Conservation (phyloP, 53 echinoderm and acorn worm species). For the Pentamera pediparva region DNA sequence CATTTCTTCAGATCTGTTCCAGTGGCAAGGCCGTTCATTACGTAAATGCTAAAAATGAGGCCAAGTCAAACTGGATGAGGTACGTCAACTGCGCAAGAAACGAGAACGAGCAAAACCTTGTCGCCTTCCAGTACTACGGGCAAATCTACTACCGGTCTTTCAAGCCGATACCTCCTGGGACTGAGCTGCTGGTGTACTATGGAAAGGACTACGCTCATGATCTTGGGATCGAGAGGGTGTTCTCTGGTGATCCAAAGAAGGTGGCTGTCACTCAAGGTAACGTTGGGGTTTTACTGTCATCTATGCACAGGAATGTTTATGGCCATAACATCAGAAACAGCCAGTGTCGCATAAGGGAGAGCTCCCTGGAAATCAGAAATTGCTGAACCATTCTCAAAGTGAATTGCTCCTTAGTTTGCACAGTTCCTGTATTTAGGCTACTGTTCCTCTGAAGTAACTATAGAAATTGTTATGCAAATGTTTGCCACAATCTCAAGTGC, state of each 20-base stretch:
- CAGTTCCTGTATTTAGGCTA: too few species aligned
- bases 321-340: too few species aligned
- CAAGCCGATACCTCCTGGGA: slow-evolving; percentile 63
- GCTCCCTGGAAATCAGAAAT: too few species aligned
- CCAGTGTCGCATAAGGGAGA: too few species aligned
- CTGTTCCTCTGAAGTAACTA: too few species aligned
- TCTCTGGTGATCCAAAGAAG: slow-evolving; percentile 5
- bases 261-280: too few species aligned
- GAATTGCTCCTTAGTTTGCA: too few species aligned
- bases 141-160: slow-evolving; percentile 87
- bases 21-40: slow-evolving; percentile 55
- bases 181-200: slow-evolving; percentile 81
- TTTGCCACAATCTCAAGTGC: too few species aligned
- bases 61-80: slow-evolving; percentile 86
- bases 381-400: too few species aligned
- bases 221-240: slow-evolving; percentile 50
- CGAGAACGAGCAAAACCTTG: slow-evolving; percentile 88
- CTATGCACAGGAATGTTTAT: too few species aligned
- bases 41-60: slow-evolving; percentile 66
- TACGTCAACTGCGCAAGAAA: slow-evolving; percentile 87
- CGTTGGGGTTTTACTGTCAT: too few species aligned
- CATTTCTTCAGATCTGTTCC: slow-evolving; percentile 67
- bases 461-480: too few species aligned
- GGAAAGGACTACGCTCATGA: slow-evolving; percentile 88
- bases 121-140: slow-evolving; percentile 78